Evolutionary conservation across 2,888 invertebrate species (phyloP).

Genomic region (Hirtodrosophila duncani): DNA sequence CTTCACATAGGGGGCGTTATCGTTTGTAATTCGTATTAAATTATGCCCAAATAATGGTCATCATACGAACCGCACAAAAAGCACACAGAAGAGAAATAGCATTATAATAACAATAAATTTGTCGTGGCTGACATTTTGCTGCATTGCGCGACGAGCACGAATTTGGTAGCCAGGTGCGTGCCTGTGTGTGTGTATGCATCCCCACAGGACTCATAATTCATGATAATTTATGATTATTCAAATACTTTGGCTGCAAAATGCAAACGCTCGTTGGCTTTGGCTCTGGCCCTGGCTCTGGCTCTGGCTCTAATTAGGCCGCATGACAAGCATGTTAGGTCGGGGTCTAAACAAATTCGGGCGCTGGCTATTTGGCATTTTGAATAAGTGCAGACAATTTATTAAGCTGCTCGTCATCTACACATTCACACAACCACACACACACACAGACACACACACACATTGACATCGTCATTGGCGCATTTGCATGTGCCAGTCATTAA

Average conservation of each 20-base stretch:
- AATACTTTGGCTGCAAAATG: constrained; percentile 44
- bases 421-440: background rate
- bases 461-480: constrained; percentile 48
- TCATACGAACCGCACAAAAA: constrained; percentile 2
- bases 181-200: constrained; percentile 19
- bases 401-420: constrained; percentile 39
- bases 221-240: constrained; percentile 65
- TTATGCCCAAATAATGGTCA: constrained; percentile 38
- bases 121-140: constrained; percentile 24
- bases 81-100: constrained; percentile 3
- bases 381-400: constrained; percentile 62
- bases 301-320: constrained; percentile 53
- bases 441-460: constrained; percentile 5
- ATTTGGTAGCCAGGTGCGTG: constrained; percentile 22
- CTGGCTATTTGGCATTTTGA: constrained; percentile 22
- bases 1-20: constrained; percentile 33
- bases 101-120: constrained; percentile 42
- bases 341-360: constrained; percentile 16
- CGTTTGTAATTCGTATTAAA: constrained; percentile 38
- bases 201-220: constrained; percentile 54
- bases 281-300: too few species aligned
- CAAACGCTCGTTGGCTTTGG: constrained; percentile 19
- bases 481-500: constrained; percentile 58
- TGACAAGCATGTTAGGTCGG: constrained; percentile 49
- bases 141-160: constrained; percentile 1